A percentile compares a stretch with the other conserved stretches of the same genome.
Conservation (phyloP, 2,797 vertebrate genomes). For the Karalla daura region DNA sequence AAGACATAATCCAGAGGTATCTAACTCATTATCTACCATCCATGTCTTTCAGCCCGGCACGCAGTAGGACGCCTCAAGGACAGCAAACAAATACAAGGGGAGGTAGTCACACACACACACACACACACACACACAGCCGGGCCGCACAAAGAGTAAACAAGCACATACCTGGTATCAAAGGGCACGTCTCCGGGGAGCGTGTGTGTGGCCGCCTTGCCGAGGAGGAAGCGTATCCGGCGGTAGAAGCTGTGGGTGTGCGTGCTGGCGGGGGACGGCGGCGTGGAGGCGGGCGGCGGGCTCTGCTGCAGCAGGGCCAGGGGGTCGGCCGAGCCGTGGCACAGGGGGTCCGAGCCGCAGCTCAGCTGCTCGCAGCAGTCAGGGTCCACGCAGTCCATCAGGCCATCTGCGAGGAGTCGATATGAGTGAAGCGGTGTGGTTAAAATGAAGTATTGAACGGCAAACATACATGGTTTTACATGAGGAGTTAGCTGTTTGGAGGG, state of each 20-base stretch:
- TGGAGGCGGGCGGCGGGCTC: constrained; percentile 80
- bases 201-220: constrained; percentile 93
- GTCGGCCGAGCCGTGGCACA: constrained; percentile 94
- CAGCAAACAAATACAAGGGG: constrained; percentile 35
- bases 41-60: constrained; percentile 5
- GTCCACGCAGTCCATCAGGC: constrained; percentile 93
- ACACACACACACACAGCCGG: constrained; percentile 8
- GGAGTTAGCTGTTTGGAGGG: constrained; percentile 17
- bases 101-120: constrained; percentile 25
- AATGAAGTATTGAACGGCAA: background rate
- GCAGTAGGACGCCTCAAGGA: constrained; percentile 38
- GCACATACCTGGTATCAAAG: constrained; percentile 91
- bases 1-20: constrained; percentile 33
- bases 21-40: constrained; percentile 24
- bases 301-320: constrained; percentile 93
- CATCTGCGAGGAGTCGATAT: constrained; percentile 84
- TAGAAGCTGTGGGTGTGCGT: constrained; percentile 85
- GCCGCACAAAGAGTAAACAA: constrained; percentile 55
- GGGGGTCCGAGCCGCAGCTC: constrained; percentile 89
- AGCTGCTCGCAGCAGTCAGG: constrained; percentile 95
- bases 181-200: constrained; percentile 91
- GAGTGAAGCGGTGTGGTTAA: background rate
- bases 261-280: constrained; percentile 71
- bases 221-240: constrained; percentile 92
- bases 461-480: background rate